Conservation (phyloP, 2,888 invertebrate species). For the Idaea straminata region DNA sequence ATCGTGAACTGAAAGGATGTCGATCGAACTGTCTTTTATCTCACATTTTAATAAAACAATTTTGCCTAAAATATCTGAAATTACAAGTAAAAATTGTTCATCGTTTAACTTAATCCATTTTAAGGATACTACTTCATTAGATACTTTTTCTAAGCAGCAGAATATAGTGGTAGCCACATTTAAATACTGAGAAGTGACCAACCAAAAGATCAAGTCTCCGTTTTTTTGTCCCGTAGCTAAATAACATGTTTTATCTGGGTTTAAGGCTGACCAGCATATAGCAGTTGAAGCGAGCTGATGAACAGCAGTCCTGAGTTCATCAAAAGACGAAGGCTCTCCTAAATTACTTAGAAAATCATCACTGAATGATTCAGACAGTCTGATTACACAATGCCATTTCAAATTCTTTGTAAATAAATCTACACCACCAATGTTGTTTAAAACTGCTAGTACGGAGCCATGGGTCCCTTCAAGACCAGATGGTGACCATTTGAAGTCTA, state of each 20-base stretch:
- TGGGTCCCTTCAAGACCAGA: slow-evolving; percentile 38
- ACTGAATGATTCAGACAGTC: slow-evolving; percentile 45
- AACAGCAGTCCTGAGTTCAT: slow-evolving; percentile 44
- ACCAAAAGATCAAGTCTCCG: slow-evolving; percentile 56
- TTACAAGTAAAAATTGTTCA: slow-evolving; percentile 42
- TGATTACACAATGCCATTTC: slow-evolving; percentile 43
- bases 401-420: slow-evolving; percentile 42
- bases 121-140: slow-evolving; percentile 45
- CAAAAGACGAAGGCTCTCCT: slow-evolving; percentile 31
- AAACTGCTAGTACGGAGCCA: slow-evolving; percentile 46
- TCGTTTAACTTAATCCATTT: slow-evolving; percentile 46
- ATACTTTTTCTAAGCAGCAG: slow-evolving; percentile 33
- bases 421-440: slow-evolving; percentile 63
- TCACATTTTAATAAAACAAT: slow-evolving; percentile 42
- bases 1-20: slow-evolving; percentile 25
- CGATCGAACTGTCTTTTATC: slow-evolving; percentile 33
- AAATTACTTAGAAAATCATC: slow-evolving; percentile 26
- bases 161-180: slow-evolving; percentile 31
- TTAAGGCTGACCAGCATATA: slow-evolving; percentile 55
- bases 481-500: slow-evolving; percentile 57
- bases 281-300: slow-evolving; percentile 47
- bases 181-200: slow-evolving; percentile 29
- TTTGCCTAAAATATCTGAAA: slow-evolving; percentile 50
- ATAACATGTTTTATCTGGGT: slow-evolving; percentile 44
- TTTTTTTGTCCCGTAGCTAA: slow-evolving; percentile 64